Evolutionary conservation across 2,888 invertebrate genomes (phyloP), one percentile per base, ranked within the genome.

Genomic region (Microctonus hyperodae): DNA sequence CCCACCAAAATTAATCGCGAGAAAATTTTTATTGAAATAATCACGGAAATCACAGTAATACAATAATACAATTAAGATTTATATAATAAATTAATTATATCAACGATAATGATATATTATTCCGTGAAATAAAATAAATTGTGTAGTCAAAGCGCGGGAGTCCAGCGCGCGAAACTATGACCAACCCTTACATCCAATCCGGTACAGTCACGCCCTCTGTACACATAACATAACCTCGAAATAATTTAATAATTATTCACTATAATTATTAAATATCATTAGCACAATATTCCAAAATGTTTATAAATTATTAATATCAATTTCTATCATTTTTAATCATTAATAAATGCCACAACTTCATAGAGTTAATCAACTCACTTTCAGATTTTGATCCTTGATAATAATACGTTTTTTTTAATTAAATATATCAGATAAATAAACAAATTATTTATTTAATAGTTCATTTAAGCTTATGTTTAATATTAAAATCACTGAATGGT

Each of bases 171-270:
- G 80, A 81, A 81, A 79, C 73, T 69, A 74, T 73, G 81, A 81
- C 79, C 81, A 82, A 82, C 82, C 82, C 81, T 78, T 79, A 77
- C 70, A 70, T 71, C 74, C 73, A 75, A 68, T 74, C 70, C 72
- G 75, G 72, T 68, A 76, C 79, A 71, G 76, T 77, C 73, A 81
- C 82, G 82, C 82, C 82, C 82, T 82, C 82, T 82, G 78, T 79
- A 80, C 72, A 73, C 73, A 75, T 68, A 71, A 78, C 80, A 82
- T 82, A 81, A 81, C 81, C 81, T 82, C 79, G 61, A 66, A 67
- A 69, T 68, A 63, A 57, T 33, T 25, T 11, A n/a, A 11, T 11
- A 10, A 60, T 58, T 57, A 61, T 44, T 22, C 11, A 20, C 11
- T 58, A 35, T 58, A 16, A 22, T 35, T 4, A 16, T 58, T n/a